Evolutionary conservation across 1,140 invertebrate species (phyloP), one percentile per base, ranked within the genome.

Genomic region (Leucophenga varia): DNA sequence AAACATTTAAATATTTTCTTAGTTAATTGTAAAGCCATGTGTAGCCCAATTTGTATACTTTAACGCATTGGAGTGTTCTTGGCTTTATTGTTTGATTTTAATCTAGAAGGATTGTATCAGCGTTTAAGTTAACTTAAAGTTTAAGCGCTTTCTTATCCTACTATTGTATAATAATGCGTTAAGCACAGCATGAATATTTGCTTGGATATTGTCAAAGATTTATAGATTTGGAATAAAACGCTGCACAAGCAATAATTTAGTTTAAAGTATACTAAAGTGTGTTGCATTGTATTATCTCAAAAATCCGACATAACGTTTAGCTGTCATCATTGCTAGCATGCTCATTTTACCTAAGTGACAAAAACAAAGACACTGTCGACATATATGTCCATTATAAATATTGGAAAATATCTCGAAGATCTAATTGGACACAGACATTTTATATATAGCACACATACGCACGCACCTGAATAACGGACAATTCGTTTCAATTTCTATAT

Each of bases 381-480:
- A n/a, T n/a, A n/a, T n/a, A n/a, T n/a, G n/a, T n/a, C n/a, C n/a
- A n/a, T n/a, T n/a, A n/a, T n/a, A n/a, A n/a, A n/a, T n/a, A n/a
- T n/a, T n/a, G n/a, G n/a, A 37, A 45, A 52, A 30, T 16, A 9
- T 13, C 4, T 13, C 12, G 12, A 2, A 17, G 9, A 9, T 8
- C 16, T 25, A 21, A 3, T 13, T 17, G 2, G 8, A 20, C 4
- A 17, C 25, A 2, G 4, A 12, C 3, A 28, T 25, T 2, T 2
- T n/a, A 17, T 10, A 18, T 1, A 0, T 47, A 30, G 18, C 16
- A 46, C 2, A 3, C 2, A 2, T 45, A 2, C 34, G 16, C 21
- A 82, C 89, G 85, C 78, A 96, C 94, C 93, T 95, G 76, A 97
- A 98, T 48, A 98, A 78, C 17, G 90, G 84, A 76, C 90, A 95